A percentile compares a stretch with the other conserved stretches of the same genome.
Conservation (phyloP, 2,888 invertebrate genomes). For the Noctua janthe region DNA sequence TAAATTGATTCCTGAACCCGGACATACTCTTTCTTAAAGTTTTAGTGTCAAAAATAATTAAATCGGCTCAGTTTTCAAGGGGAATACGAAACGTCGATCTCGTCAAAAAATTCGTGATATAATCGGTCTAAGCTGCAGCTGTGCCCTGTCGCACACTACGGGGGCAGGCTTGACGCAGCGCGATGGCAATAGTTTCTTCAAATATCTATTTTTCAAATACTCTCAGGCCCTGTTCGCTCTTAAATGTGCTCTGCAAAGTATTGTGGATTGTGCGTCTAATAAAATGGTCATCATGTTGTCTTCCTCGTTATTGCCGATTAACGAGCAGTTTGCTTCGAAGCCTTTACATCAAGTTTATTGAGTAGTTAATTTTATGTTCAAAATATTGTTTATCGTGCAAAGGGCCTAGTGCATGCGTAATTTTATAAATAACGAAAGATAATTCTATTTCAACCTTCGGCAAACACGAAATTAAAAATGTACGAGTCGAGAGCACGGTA, state of each 20-base stretch:
- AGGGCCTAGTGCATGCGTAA: not conserved
- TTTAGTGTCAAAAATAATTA: too few species aligned
- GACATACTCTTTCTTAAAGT: too few species aligned
- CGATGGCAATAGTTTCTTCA: too few species aligned
- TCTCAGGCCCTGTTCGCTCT: too few species aligned
- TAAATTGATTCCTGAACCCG: too few species aligned
- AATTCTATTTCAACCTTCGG: constrained; percentile 28
- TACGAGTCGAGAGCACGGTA: constrained; percentile 34
- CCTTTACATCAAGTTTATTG: constrained; percentile 8
- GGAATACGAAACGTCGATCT: too few species aligned
- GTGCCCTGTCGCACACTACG: too few species aligned
- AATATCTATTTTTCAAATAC: too few species aligned
- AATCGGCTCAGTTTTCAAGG: too few species aligned
- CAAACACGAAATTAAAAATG: constrained; percentile 58
- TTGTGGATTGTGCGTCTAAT: not conserved
- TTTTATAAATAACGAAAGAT: constrained; percentile 27
- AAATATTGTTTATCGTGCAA: not conserved
- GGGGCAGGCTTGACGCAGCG: too few species aligned
- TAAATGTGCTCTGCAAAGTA: not conserved
- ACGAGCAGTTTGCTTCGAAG: constrained; percentile 20
- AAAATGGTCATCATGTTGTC: constrained; percentile 2
- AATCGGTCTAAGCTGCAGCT: too few species aligned
- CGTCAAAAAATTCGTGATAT: too few species aligned
- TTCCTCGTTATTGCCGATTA: constrained; percentile 9
- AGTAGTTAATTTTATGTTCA: constrained; percentile 1